These are phyloP conservation scores for Agelas oroides DNA, from an alignment of 37 sponge, comb jelly and placozoan species.

Conservation along the genomic window DNA sequence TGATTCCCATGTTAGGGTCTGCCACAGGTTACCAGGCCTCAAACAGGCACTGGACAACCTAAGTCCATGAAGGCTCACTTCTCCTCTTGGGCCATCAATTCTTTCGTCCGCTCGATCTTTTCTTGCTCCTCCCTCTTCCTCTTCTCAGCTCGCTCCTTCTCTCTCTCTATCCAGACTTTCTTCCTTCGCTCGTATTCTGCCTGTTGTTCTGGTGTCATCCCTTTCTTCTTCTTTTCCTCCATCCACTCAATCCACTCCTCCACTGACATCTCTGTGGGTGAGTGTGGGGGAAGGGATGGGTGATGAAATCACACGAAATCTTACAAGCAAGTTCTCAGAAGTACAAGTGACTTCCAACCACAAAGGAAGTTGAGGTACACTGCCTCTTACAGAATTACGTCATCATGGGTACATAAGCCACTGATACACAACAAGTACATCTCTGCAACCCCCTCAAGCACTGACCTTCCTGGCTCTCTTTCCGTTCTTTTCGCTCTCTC, in stretches of 20 bases:
- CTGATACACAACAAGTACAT: background rate
- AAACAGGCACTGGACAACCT: too few species aligned
- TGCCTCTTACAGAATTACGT: too few species aligned
- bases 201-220: constrained; percentile 56
- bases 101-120: constrained; percentile 19
- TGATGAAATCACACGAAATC: too few species aligned
- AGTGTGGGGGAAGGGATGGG: background rate
- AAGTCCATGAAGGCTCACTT: constrained; percentile 52
- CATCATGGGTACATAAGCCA: too few species aligned
- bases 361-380: too few species aligned
- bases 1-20: too few species aligned
- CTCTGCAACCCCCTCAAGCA: background rate
- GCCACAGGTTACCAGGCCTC: too few species aligned
- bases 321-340: too few species aligned
- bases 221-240: constrained; percentile 65
- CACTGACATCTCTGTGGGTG: constrained; percentile 55
- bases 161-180: constrained; percentile 20
- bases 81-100: constrained; percentile 45
- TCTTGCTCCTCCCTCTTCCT: constrained; percentile 57
- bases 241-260: constrained; percentile 77
- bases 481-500: constrained; percentile 34
- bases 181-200: constrained; percentile 55
- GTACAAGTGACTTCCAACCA: too few species aligned
- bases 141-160: constrained; percentile 55
- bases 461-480: background rate